Evolutionary conservation across 2,113 vertebrate species (phyloP).

Genomic region (Gobius niger): DNA sequence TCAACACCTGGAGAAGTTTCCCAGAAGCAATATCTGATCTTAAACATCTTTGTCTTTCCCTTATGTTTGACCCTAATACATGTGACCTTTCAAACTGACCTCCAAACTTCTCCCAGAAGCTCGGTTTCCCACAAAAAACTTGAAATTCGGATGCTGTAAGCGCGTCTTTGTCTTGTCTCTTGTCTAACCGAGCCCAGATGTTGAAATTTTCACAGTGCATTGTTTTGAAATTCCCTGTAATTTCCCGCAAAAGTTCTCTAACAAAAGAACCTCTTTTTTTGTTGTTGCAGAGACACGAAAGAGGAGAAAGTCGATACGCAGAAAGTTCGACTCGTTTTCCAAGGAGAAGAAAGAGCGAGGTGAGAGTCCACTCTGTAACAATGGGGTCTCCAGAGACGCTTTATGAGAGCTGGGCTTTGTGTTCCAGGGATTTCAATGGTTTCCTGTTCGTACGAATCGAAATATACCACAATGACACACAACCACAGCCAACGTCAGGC

Average conservation of each 20-base stretch:
- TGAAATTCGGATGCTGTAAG: too few relatives aligned
- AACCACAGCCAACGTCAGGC: background rate
- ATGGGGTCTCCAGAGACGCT: background rate
- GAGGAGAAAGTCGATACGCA: constrained; percentile 79
- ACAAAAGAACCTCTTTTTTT: background rate
- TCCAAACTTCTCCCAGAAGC: too few relatives aligned
- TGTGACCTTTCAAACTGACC: too few relatives aligned
- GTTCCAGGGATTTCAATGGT: background rate
- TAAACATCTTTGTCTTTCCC: too few relatives aligned
- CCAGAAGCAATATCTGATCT: too few relatives aligned
- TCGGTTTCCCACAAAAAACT: too few relatives aligned
- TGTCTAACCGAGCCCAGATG: background rate
- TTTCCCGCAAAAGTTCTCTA: background rate
- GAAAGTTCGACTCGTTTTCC: constrained; percentile 85
- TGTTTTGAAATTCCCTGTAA: too few relatives aligned
- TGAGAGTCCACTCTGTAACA: constrained; percentile 32
- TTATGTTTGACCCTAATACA: too few relatives aligned
- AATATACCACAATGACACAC: background rate
- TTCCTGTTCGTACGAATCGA: background rate
- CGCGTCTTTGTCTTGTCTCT: too few relatives aligned
- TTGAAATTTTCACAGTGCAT: background rate
- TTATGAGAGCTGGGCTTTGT: background rate
- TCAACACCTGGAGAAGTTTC: too few relatives aligned
- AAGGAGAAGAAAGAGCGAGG: constrained; percentile 86
- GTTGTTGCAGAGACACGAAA: constrained; percentile 73